These are phyloP conservation scores for Aphaenogaster ashmeadi DNA, from an alignment of 1,140 invertebrate genomes.

Conservation along the genomic window DNA sequence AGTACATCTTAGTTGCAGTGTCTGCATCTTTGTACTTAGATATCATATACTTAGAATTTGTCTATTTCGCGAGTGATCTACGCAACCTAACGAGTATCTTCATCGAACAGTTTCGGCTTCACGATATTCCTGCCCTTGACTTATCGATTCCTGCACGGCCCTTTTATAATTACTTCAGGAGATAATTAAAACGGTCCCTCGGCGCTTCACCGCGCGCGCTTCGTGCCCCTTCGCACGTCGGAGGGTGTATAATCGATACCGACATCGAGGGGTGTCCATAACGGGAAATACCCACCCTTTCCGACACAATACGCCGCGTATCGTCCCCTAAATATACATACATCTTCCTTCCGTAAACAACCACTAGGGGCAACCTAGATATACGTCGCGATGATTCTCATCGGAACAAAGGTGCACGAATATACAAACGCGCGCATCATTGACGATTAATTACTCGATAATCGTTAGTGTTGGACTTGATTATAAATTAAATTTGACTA, in stretches of 20 bases:
- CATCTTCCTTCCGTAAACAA: slow-evolving; percentile 75
- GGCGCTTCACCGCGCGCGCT: slow-evolving; percentile 73
- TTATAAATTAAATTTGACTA: background rate
- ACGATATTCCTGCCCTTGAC: slow-evolving; percentile 62
- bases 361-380: slow-evolving; percentile 59
- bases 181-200: slow-evolving; percentile 82
- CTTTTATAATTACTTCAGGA: slow-evolving; percentile 81
- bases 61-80: background rate
- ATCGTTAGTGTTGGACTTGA: background rate
- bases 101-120: slow-evolving; percentile 44
- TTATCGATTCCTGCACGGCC: slow-evolving; percentile 70
- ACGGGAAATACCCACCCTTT: slow-evolving; percentile 80
- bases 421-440: background rate
- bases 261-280: slow-evolving; percentile 81
- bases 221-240: slow-evolving; percentile 55
- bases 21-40: too few species aligned
- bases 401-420: slow-evolving; percentile 3
- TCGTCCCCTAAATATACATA: slow-evolving; percentile 75
- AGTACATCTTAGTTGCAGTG: background rate
- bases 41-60: background rate
- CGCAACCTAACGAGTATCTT: slow-evolving; percentile 17
- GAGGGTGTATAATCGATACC: slow-evolving; percentile 85
- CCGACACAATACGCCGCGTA: slow-evolving; percentile 55
- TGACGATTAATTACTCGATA: slow-evolving; percentile 28
- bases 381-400: slow-evolving; percentile 41